These are phyloP conservation scores for Nyctibius grandis DNA, from an alignment of 2,797 vertebrate genomes.

Conservation along the genomic window DNA sequence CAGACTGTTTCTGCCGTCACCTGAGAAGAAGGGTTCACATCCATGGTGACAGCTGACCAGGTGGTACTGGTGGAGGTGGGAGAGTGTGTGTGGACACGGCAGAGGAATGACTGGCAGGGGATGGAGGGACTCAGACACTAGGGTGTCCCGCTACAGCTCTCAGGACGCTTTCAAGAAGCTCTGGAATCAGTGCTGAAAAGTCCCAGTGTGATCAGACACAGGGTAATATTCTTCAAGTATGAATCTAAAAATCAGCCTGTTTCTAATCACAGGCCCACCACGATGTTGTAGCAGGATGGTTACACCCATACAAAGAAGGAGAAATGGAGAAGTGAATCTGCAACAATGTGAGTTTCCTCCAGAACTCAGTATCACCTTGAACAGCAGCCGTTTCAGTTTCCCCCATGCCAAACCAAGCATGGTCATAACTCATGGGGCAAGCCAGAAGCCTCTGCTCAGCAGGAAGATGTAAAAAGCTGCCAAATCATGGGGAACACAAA, in stretches of 20 bases:
- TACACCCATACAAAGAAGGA: background rate
- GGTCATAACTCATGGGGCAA: background rate
- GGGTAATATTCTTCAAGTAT: background rate
- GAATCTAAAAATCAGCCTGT: background rate
- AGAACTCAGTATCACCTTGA: background rate
- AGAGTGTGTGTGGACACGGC: background rate
- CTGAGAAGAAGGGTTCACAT: background rate
- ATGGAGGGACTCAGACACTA: background rate
- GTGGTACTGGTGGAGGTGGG: background rate
- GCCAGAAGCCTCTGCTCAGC: background rate
- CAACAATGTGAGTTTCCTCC: background rate
- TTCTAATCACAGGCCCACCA: background rate
- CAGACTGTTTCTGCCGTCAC: background rate
- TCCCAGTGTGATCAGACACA: background rate
- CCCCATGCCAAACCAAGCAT: background rate
- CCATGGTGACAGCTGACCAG: background rate
- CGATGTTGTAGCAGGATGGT: background rate
- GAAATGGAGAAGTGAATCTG: background rate
- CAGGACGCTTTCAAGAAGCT: background rate
- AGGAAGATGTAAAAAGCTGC: slow-evolving; percentile 9
- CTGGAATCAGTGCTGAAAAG: background rate
- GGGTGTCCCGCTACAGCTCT: background rate
- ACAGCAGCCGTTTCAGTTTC: background rate
- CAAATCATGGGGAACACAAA: slow-evolving; percentile 3
- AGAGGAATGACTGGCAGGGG: background rate